These are phyloP conservation scores for Pipistrellus pygmaeus DNA, from an alignment of 2,797 vertebrate genomes.

Conservation along the genomic window DNA sequence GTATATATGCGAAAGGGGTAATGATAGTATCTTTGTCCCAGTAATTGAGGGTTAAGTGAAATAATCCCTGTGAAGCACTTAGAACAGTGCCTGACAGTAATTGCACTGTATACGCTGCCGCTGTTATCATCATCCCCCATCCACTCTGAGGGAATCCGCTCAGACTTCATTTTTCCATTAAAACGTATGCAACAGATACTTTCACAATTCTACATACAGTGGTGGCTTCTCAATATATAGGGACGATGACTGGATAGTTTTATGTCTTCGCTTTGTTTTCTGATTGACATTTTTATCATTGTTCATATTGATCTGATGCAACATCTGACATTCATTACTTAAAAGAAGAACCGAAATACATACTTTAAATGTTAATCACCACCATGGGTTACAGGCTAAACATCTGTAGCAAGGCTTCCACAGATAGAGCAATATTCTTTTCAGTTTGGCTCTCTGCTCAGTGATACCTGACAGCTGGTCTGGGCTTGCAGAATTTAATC, in stretches of 20 bases:
- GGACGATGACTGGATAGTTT: neutral
- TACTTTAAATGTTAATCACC: neutral
- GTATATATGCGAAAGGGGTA: neutral
- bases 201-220: neutral
- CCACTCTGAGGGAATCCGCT: neutral
- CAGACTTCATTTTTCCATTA: constrained; percentile 25
- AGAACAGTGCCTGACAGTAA: neutral
- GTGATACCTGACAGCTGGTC: constrained; percentile 23
- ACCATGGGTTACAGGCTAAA: neutral
- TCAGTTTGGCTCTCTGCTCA: neutral
- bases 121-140: neutral
- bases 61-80: neutral
- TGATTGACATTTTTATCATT: neutral
- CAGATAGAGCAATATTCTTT: neutral
- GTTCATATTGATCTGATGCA: constrained; percentile 20
- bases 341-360: constrained; percentile 11
- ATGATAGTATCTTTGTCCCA: neutral
- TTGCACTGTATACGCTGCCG: rapidly evolving
- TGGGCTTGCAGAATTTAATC: constrained; percentile 50
- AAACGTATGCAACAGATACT: neutral
- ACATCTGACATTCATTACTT: neutral
- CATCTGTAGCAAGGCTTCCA: neutral
- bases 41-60: neutral
- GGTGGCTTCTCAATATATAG: neutral
- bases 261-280: neutral